Evolutionary conservation across 2,797 vertebrate species (phyloP).

Genomic region (Tolypeutes matacus): DNA sequence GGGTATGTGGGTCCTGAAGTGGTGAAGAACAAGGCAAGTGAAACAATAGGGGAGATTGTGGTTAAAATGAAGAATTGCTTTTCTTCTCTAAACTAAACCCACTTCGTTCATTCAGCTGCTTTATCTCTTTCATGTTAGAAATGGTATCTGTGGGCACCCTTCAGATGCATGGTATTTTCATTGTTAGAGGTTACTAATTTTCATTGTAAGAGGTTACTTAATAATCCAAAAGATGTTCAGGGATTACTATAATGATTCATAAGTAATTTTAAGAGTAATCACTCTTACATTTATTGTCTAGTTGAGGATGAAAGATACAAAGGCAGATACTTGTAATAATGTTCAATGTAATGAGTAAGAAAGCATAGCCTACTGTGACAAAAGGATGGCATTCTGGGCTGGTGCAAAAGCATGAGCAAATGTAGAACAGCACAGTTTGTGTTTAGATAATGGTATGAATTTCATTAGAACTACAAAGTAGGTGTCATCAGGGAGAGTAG

Average conservation of each 20-base stretch:
- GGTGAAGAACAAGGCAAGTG: neutral
- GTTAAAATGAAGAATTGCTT: slow-evolving; percentile 7
- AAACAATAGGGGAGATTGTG: neutral
- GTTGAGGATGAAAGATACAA: neutral
- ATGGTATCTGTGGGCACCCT: slow-evolving; percentile 14
- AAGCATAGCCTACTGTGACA: neutral
- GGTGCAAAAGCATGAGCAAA: neutral
- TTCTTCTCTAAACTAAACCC: slow-evolving; percentile 25
- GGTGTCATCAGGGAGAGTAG: neutral
- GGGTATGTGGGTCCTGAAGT: neutral
- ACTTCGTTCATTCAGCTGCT: slow-evolving; percentile 11
- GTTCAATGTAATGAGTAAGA: slow-evolving; percentile 49
- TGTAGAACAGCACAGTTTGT: slow-evolving; percentile 9
- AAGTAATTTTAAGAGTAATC: too few species aligned
- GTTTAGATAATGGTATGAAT: slow-evolving; percentile 3
- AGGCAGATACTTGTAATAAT: slow-evolving; percentile 26
- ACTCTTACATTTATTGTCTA: slow-evolving; percentile 47
- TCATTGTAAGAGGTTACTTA: slow-evolving; percentile 43
- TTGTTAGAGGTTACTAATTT: slow-evolving; percentile 58
- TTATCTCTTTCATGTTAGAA: slow-evolving; percentile 56
- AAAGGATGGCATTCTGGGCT: neutral
- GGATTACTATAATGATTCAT: slow-evolving; percentile 26
- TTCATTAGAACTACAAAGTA: neutral
- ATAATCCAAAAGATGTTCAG: neutral
- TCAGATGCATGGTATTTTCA: neutral